phyloP scores from a whole-genome alignment of 2,888 invertebrate genomes.

The Punctoribates punctum region DNA sequence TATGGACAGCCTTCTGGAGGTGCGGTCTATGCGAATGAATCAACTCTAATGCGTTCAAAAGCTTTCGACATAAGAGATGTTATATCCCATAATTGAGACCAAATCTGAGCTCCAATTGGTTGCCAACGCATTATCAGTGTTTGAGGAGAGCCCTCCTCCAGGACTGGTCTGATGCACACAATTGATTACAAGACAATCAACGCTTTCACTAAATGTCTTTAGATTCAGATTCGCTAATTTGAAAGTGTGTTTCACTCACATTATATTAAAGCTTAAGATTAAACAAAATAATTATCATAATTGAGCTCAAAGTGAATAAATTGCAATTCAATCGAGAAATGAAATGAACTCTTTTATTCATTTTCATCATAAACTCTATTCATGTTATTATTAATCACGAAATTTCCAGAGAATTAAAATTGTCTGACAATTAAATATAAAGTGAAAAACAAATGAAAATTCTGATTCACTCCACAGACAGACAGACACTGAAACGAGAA shows the following conservation, averaged over 20 bases:
- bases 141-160: background rate
- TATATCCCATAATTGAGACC: background rate
- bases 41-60: background rate
- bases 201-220: slow-evolving; percentile 4
- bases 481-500: no score
- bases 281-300: no score
- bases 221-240: slow-evolving; percentile 20
- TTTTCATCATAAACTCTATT: no score
- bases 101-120: background rate
- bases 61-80: background rate
- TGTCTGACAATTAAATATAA: no score
- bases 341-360: no score
- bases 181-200: slow-evolving; percentile 5
- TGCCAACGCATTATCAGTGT: background rate
- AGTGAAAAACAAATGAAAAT: no score
- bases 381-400: background rate
- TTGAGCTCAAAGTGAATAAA: no score
- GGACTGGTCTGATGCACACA: background rate
- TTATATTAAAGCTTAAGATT: no score
- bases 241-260: background rate
- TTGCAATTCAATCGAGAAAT: no score
- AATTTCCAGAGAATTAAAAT: background rate
- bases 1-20: slow-evolving; percentile 23
- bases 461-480: no score
- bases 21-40: background rate